phyloP scores from a whole-genome alignment of 2,888 invertebrate genomes.

The Loripinus fragilis region DNA sequence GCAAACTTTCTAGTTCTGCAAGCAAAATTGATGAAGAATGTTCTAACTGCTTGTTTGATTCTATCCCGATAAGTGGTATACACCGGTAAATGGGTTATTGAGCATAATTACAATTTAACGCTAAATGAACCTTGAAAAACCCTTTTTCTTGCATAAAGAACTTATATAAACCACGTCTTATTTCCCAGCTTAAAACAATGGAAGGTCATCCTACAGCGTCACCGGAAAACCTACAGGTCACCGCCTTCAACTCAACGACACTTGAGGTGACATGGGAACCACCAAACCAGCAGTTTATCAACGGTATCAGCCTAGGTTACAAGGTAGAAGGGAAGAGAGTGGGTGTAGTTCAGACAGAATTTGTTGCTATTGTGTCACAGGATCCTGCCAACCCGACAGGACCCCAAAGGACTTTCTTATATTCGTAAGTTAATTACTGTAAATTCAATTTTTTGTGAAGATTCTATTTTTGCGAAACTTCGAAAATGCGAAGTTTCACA shows the following conservation, averaged over 20 bases:
- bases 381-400: slow-evolving; percentile 73
- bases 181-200: slow-evolving; percentile 93
- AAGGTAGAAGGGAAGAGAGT: slow-evolving; percentile 60
- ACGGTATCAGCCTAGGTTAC: slow-evolving; percentile 94
- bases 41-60: too few species aligned
- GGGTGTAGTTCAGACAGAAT: slow-evolving; percentile 39
- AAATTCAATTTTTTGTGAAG: too few species aligned
- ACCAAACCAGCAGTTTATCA: slow-evolving; percentile 98
- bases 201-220: slow-evolving; percentile 98
- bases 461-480: too few species aligned
- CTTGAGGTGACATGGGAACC: slow-evolving; percentile 95
- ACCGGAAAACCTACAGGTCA: slow-evolving; percentile 91
- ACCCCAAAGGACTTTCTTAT: slow-evolving; percentile 66
- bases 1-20: too few species aligned
- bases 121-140: too few species aligned
- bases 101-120: too few species aligned
- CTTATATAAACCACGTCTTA: too few species aligned
- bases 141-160: too few species aligned
- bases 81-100: too few species aligned
- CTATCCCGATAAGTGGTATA: too few species aligned
- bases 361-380: slow-evolving; percentile 65
- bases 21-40: too few species aligned
- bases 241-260: slow-evolving; percentile 93
- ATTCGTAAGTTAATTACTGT: slow-evolving; percentile 39
- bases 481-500: too few species aligned